Evolutionary conservation across 2,113 vertebrate genomes (phyloP).

Genomic region (Pelobates fuscus): DNA sequence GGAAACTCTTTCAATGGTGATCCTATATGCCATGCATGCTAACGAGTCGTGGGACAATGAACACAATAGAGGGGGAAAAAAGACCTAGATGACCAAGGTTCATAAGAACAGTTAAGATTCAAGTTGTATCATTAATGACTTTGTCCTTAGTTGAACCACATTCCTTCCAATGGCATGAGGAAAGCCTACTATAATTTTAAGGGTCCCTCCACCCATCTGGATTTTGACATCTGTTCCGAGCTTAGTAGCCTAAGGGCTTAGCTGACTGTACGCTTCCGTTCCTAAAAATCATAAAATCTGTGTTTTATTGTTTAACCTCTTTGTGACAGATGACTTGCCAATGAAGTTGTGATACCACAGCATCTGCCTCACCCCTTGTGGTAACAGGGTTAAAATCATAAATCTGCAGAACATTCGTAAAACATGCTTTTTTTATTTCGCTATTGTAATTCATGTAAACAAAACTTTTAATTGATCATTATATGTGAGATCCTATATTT

Average conservation of each 20-base stretch:
- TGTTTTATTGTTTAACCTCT: slow-evolving; percentile 26
- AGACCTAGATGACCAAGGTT: slow-evolving; percentile 49
- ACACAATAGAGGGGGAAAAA: slow-evolving; percentile 38
- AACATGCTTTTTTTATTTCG: no score
- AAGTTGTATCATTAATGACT: slow-evolving; percentile 50
- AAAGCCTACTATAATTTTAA: slow-evolving; percentile 45
- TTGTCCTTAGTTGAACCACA: slow-evolving; percentile 41
- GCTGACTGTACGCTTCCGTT: slow-evolving; percentile 44
- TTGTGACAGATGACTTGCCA: no score
- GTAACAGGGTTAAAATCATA: not conserved
- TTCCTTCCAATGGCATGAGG: slow-evolving; percentile 31
- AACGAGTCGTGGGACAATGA: slow-evolving; percentile 49
- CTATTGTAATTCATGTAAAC: no score
- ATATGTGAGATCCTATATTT: no score
- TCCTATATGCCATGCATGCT: slow-evolving; percentile 50
- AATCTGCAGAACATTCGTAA: not conserved
- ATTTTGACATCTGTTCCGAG: slow-evolving; percentile 47
- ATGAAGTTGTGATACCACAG: no score
- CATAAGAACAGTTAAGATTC: slow-evolving; percentile 53
- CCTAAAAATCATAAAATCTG: slow-evolving; percentile 43
- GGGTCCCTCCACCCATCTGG: slow-evolving; percentile 45
- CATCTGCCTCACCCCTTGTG: not conserved
- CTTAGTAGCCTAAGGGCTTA: slow-evolving; percentile 39
- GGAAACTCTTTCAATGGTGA: slow-evolving; percentile 43
- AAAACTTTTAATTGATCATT: no score